A percentile compares a stretch with the other conserved stretches of the same genome.
Conservation (phyloP, 2,888 invertebrate genomes). For the Andrena marginata region DNA sequence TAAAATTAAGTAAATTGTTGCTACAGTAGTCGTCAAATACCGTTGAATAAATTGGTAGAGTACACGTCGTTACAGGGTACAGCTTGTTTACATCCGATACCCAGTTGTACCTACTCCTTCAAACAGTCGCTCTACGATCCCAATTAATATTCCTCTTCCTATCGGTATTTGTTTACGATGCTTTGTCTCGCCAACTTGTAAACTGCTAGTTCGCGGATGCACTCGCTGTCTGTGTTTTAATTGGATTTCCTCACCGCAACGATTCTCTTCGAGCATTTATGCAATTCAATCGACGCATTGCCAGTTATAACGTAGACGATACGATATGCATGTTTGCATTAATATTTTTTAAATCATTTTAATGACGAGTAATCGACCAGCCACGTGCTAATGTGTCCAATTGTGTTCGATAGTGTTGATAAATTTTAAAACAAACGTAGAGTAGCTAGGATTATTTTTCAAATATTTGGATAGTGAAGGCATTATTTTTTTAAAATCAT, state of each 20-base stretch:
- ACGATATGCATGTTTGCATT: neutral
- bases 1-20: neutral
- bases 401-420: too few relatives aligned
- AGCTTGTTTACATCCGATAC: neutral
- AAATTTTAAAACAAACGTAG: too few relatives aligned
- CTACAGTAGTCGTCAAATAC: neutral
- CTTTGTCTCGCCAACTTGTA: conserved; percentile 26
- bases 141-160: conserved; percentile 27
- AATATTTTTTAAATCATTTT: neutral
- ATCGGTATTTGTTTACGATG: conserved; percentile 28
- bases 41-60: neutral
- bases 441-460: too few relatives aligned
- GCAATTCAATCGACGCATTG: neutral
- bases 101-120: neutral
- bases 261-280: neutral
- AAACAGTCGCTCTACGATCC: neutral
- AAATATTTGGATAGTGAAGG: too few relatives aligned
- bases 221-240: conserved; percentile 19
- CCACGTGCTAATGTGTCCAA: neutral
- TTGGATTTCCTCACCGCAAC: conserved; percentile 30
- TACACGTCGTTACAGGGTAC: neutral
- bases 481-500: neutral
- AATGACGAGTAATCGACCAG: too few relatives aligned
- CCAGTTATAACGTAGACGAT: neutral
- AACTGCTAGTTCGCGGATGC: conserved; percentile 15